phyloP scores from a whole-genome alignment of 2,797 vertebrate genomes.

The Pelochelys cantorii region DNA sequence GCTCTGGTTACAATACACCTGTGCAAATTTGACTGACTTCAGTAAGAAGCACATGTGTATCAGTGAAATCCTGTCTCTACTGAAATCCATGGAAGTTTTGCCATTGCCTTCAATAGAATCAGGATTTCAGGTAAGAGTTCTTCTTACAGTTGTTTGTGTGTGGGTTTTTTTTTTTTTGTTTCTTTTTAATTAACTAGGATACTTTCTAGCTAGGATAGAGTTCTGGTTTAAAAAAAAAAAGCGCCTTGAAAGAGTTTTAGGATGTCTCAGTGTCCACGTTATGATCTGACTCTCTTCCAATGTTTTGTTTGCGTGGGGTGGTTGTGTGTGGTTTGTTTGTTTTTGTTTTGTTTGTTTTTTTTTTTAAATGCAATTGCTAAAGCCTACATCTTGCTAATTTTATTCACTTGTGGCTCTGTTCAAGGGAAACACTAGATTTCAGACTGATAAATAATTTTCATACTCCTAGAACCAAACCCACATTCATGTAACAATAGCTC shows the following conservation, averaged over 20 bases:
- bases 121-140: neutral
- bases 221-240: neutral
- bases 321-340: no score
- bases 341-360: no score
- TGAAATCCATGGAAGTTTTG: neutral
- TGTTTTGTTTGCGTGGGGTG: neutral
- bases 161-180: no score
- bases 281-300: neutral
- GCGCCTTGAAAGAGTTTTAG: neutral
- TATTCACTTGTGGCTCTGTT: conserved; percentile 27
- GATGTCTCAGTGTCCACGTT: conserved; percentile 37
- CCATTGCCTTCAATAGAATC: neutral
- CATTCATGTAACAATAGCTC: conserved; percentile 52
- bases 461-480: conserved; percentile 58
- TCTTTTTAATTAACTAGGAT: neutral
- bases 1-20: neutral
- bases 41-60: neutral
- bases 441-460: conserved; percentile 62
- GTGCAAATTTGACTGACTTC: neutral
- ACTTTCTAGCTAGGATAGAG: neutral
- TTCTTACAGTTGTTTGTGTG: no score
- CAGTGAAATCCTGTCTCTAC: neutral
- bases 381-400: conserved; percentile 24
- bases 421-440: conserved; percentile 61
- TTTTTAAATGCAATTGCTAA: conserved; percentile 1